These are phyloP conservation scores for Drosophila anomelani DNA, from an alignment of 2,888 invertebrate genomes.

Conservation along the genomic window DNA sequence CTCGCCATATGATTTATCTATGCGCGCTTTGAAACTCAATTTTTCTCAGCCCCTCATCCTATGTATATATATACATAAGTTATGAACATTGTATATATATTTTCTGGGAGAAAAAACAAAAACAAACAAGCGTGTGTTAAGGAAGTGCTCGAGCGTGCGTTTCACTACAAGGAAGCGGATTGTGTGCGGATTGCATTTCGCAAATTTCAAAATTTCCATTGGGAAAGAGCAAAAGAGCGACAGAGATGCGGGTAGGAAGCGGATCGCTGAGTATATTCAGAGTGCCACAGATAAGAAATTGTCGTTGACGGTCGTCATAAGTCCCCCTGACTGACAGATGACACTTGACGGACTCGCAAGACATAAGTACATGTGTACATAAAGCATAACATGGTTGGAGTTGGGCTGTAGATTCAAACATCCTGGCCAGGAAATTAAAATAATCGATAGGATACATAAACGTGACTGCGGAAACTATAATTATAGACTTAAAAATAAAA, in stretches of 20 bases:
- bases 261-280: slow-evolving; percentile 1
- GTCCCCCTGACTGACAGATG: slow-evolving; percentile 23
- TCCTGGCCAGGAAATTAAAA: background rate
- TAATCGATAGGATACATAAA: background rate
- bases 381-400: background rate
- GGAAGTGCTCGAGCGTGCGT: slow-evolving; percentile 29
- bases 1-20: slow-evolving; percentile 45
- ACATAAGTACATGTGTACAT: background rate
- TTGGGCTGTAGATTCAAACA: background rate
- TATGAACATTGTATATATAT: background rate
- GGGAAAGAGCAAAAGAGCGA: background rate
- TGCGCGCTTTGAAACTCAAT: slow-evolving; percentile 42
- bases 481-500: too few species aligned
- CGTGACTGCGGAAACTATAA: too few species aligned
- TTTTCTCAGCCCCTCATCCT: slow-evolving; percentile 4
- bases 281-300: slow-evolving; percentile 27
- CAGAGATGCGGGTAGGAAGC: slow-evolving; percentile 16
- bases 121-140: slow-evolving; percentile 5
- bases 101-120: background rate
- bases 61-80: background rate
- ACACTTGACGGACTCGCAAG: slow-evolving; percentile 20
- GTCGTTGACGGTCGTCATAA: slow-evolving; percentile 17
- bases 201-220: slow-evolving; percentile 7
- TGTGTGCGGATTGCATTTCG: slow-evolving; percentile 19
- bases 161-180: slow-evolving; percentile 29